Evolutionary conservation across 2,113 vertebrate genomes (phyloP), one percentile per base, ranked within the genome.

Genomic region (Guaruba guarouba): DNA sequence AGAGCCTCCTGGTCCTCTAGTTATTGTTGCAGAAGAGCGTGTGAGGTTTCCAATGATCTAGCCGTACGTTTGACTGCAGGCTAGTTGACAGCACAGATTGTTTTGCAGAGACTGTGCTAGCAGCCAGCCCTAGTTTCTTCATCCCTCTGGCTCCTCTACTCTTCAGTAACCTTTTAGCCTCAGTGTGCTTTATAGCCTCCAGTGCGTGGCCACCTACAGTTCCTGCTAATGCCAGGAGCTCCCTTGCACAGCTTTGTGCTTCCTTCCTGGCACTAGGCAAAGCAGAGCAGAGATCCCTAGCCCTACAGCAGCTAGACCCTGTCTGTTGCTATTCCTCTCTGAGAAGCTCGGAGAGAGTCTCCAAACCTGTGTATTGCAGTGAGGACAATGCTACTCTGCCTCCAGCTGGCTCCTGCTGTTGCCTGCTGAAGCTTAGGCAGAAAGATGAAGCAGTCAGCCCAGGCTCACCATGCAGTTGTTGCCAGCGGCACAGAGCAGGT

Each of bases 171-270:
- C 14, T 69, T 39, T 77, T 43, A 49, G 35, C 33, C 17, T 41
- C 20, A 2, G 12, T 29, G 43, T 59, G 22, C 31, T 73, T 68
- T 57, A 3, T 20, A 52, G 28, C 15, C 10, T 41, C 61, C 44
- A 10, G 1, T 7, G 5, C 8, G 9, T 70, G 62, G 51, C 46
- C 52, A 17, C 59, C 1, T 0, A 55, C 51, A 49, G 46, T 10
- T 55, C 17, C 66, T 27, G 43, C 39, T 18, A 7, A 13, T 39
- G 27, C 55, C 55, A 37, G 52, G 28, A 81, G 12, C 41, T 46
- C 25, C 46, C 28, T 62, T 5, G 4, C 39, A 7, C 25, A 14
- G 28, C 70, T 91, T 46, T 2, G 3, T 67, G 33, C 74, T 25
- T 75, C 48, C 67, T 64, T 44, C 77, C 33, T 27, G 44, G 74